Evolutionary conservation across 1,140 invertebrate species (phyloP).

Genomic region (Palaemon carinicauda): DNA sequence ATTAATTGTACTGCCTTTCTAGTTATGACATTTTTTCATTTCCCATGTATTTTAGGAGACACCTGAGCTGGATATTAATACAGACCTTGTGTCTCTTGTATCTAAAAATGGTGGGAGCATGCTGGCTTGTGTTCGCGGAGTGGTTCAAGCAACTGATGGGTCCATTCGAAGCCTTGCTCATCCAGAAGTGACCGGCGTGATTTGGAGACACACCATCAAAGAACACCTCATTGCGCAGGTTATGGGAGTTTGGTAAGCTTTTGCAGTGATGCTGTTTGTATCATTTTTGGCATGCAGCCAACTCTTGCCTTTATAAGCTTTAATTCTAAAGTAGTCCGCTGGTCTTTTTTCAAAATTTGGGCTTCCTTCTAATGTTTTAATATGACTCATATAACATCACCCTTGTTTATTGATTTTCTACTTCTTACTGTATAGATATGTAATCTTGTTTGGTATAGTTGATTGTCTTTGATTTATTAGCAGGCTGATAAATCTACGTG

Average conservation of each 20-base stretch:
- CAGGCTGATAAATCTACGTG: too few species aligned
- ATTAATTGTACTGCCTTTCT: neutral
- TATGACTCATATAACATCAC: too few species aligned
- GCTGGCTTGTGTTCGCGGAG: slow-evolving; percentile 38
- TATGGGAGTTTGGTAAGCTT: slow-evolving; percentile 44
- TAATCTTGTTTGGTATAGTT: too few species aligned
- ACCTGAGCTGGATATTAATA: slow-evolving; percentile 33
- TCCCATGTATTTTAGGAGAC: slow-evolving; percentile 3
- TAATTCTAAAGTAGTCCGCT: too few species aligned
- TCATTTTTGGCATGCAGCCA: too few species aligned
- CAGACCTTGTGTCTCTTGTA: neutral
- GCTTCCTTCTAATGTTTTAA: too few species aligned
- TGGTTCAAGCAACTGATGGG: slow-evolving; percentile 15
- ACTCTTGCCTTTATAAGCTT: neutral
- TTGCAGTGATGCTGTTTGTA: neutral
- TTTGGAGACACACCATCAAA: slow-evolving; percentile 37
- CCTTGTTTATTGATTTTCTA: too few species aligned
- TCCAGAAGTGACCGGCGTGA: slow-evolving; percentile 31
- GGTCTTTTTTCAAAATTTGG: too few species aligned
- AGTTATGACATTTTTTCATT: neutral
- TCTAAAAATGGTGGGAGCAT: neutral
- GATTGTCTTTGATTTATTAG: too few species aligned
- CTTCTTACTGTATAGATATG: too few species aligned
- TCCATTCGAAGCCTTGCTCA: neutral
- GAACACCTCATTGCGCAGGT: slow-evolving; percentile 45